Percentiles rank a stretch among this genome's conserved stretches.
phyloP scores from a whole-genome alignment of 2,888 invertebrate species.

The Caenorhabditis angaria region DNA sequence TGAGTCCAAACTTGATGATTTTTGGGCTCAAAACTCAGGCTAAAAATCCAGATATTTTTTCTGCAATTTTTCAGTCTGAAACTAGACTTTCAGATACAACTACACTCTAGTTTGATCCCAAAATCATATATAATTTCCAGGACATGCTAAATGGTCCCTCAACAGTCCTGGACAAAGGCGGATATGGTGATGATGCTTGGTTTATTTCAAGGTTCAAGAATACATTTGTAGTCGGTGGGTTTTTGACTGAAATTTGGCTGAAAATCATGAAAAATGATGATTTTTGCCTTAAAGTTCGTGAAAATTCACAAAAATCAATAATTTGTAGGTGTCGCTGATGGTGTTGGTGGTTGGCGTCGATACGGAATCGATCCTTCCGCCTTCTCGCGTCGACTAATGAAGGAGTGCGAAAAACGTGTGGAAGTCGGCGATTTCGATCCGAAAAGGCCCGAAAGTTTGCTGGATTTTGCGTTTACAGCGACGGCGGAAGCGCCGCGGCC shows the following conservation, averaged over 20 bases:
- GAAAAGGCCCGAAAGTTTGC: slow-evolving; percentile 63
- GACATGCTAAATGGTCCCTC: slow-evolving; percentile 65
- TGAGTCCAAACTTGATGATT: too few relatives aligned
- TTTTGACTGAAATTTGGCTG: slow-evolving; percentile 7
- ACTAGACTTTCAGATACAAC: too few relatives aligned
- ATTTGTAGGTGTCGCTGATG: slow-evolving; percentile 98
- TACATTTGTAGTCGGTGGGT: slow-evolving; percentile 91
- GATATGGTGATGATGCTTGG: slow-evolving; percentile 98
- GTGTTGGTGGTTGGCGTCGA: slow-evolving; percentile 96
- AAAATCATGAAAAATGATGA: not conserved
- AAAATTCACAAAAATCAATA: not conserved
- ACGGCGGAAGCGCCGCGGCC: slow-evolving; percentile 62
- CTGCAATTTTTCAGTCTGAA: too few relatives aligned
- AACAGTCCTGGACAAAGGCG: slow-evolving; percentile 77
- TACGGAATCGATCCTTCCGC: slow-evolving; percentile 97
- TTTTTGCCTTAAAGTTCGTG: too few relatives aligned
- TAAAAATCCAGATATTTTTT: too few relatives aligned
- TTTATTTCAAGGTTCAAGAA: slow-evolving; percentile 82
- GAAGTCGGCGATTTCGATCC: slow-evolving; percentile 83
- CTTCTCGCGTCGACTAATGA: slow-evolving; percentile 93
- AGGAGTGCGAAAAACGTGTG: slow-evolving; percentile 75
- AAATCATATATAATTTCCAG: too few relatives aligned
- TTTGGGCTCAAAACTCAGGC: too few relatives aligned
- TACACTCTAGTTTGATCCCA: too few relatives aligned
- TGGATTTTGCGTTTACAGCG: slow-evolving; percentile 67